Base-by-base conservation (phyloP, 2,888 invertebrate genomes). In the Lepidocyrtinus sp. region DNA sequence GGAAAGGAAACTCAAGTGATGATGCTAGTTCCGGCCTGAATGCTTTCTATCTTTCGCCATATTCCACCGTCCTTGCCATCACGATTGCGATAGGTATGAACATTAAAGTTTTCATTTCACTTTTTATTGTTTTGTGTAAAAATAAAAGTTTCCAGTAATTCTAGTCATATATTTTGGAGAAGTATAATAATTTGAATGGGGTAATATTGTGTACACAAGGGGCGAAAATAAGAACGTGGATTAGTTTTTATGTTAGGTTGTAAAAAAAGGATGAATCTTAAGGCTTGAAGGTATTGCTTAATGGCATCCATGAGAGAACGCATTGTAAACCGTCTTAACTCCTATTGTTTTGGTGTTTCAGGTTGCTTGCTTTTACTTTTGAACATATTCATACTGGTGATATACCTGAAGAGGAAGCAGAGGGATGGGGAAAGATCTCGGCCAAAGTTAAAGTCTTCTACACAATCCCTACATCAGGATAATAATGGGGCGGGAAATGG, bases 61-160 rank as follows among this genome's bases (percentile, higher is more conserved):
- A 97, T 87, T 95, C 95, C 0, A 96, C 96, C 1, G 96, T 96
- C 3, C 90, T 97, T 12, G 96, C 96, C 89, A 95, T 96, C 0
- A 97, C 96, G 19, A 96, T 98, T 87, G 97, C 97, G 69, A 81
- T 83, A 25, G 84, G 84, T 84, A 83, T 75, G 82, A 17, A 55
- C 27, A 62, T 46, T 25, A 45, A 17, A 55, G 12, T 73, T 69
- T 50, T 5, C 21, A 2, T 17, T 21, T 26, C 15, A 27, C 45
- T 67, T 67, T 68, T 73, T 73, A 68, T 68, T 68, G 21, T 27
- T 63, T 3, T 64, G 22, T 17, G n/a, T n/a, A n/a, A n/a, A n/a
- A n/a, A n/a, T n/a, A n/a, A n/a, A n/a, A n/a, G n/a, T n/a, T n/a
- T n/a, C n/a, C n/a, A n/a, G n/a, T n/a, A n/a, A n/a, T n/a, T n/a